Base-by-base conservation (phyloP, 1,140 invertebrate genomes). In the Papilio aristodemus region DNA sequence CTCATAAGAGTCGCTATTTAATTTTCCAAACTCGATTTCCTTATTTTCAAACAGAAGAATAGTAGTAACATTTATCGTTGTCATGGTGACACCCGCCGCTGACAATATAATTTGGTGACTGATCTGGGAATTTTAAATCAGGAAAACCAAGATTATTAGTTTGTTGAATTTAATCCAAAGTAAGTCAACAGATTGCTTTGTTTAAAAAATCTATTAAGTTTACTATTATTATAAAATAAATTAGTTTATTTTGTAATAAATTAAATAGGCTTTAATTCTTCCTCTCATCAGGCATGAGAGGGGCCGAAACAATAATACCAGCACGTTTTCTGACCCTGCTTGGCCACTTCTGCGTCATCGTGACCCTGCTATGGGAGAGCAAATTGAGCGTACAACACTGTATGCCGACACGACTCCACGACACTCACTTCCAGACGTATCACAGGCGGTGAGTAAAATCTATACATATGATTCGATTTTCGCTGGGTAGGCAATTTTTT, bases 341-440 rank as follows among this genome's bases (percentile, higher is more conserved):
- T 70, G 89, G 91, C 36, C 93, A 94, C 83, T 86, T 93, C 54
- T 91, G 87, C 73, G 91, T 93, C 70, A 79, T 90, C 60, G 77
- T 93, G 62, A 89, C 90, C 54, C 83, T 93, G 75, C 79, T 94
- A 93, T 93, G 93, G 93, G 92, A 92, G 85, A 92, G 83, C 81
- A 83, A 89, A 70, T 83, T 90, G 90, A 93, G 80, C 76, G 82
- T 87, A 70, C 88, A 77, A 73, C 85, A 80, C 68, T 93, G 93
- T 92, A 92, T 92, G 72, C 87, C 86, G 70, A 89, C 74, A 76
- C 84, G 86, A 64, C 79, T 80, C 75, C 80, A 86, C 79, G 75
- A 84, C 75, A 85, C 76, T 78, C 79, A 78, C 79, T 87, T 86
- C 81, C 84, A 87, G 77, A 85, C 77, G 72, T 90, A 92, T 83